These are phyloP conservation scores for Ichneumoninae sp. DNA, from an alignment of 2,888 invertebrate genomes.

Conservation along the genomic window DNA sequence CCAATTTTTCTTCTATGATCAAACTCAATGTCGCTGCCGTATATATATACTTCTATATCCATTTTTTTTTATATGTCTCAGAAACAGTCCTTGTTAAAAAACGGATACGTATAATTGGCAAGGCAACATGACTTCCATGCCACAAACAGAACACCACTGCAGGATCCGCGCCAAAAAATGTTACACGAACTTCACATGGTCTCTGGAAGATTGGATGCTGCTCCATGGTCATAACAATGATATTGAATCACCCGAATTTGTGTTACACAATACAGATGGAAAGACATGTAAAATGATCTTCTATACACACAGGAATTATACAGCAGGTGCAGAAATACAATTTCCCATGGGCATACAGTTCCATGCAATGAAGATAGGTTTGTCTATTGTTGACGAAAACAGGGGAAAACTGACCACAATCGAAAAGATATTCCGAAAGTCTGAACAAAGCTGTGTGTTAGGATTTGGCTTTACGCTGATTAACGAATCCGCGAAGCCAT, in stretches of 20 bases:
- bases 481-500: neutral
- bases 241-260: neutral
- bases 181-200: constrained; percentile 19
- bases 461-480: neutral
- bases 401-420: neutral
- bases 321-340: neutral
- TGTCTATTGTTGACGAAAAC: neutral
- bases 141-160: neutral
- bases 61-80: neutral
- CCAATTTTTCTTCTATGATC: too few relatives aligned
- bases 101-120: neutral
- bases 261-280: neutral
- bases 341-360: neutral
- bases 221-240: neutral
- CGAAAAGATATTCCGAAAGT: neutral
- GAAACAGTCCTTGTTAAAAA: neutral
- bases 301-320: neutral
- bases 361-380: neutral
- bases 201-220: constrained; percentile 25
- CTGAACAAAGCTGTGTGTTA: neutral
- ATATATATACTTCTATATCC: too few relatives aligned
- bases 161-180: neutral
- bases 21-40: neutral
- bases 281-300: neutral
- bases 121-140: neutral